These are phyloP conservation scores for Caligus rogercresseyi DNA, from an alignment of 1,140 invertebrate genomes.

Conservation along the genomic window DNA sequence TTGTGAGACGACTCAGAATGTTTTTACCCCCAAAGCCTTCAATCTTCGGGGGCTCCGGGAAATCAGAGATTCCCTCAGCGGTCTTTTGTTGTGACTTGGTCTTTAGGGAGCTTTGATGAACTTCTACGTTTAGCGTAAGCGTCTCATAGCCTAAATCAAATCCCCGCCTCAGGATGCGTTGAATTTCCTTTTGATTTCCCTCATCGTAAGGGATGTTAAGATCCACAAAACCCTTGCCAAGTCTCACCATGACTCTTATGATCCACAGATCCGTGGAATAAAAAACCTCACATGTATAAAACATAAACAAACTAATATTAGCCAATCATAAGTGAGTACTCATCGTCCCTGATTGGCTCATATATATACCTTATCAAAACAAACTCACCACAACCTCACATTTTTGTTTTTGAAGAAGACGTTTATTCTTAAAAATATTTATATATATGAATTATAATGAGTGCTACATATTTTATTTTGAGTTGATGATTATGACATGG, in stretches of 20 bases:
- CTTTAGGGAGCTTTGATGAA: slow-evolving; percentile 8
- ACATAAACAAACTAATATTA: too few relatives aligned
- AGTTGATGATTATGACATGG: too few relatives aligned
- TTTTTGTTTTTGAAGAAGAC: too few relatives aligned
- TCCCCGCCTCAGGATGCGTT: not conserved
- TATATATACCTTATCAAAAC: too few relatives aligned
- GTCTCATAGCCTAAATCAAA: slow-evolving; percentile 11
- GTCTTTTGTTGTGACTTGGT: not conserved
- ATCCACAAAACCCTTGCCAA: slow-evolving; percentile 4
- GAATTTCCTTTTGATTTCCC: not conserved
- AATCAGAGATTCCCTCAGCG: not conserved
- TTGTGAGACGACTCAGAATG: slow-evolving; percentile 6
- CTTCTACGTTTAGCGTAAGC: not conserved
- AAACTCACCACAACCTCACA: too few relatives aligned
- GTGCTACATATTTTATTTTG: too few relatives aligned
- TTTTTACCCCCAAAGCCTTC: not conserved
- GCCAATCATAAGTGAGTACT: too few relatives aligned
- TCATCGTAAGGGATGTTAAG: slow-evolving; percentile 5
- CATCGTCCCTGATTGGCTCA: too few relatives aligned
- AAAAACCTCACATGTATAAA: too few relatives aligned
- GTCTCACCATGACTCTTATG: not conserved
- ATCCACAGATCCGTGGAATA: too few relatives aligned
- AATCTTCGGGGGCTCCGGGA: slow-evolving; percentile 14
- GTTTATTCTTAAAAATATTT: too few relatives aligned
- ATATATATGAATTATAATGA: too few relatives aligned